Evolutionary conservation across 2,888 invertebrate genomes (phyloP).

Genomic region (Drosophila rellima): DNA sequence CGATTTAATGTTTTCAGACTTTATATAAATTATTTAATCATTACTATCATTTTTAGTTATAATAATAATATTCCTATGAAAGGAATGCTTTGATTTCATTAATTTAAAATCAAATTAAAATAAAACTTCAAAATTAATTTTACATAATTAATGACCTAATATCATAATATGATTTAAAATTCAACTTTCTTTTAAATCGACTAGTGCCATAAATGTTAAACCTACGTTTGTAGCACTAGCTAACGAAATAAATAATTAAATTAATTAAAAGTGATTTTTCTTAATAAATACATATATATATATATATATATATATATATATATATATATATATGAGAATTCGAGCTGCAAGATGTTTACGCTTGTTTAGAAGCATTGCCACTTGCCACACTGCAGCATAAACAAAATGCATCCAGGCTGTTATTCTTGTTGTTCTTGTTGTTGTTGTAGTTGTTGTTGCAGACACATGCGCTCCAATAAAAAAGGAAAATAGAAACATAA

Average conservation of each 20-base stretch:
- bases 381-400: constrained; percentile 58
- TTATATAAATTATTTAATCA: neutral
- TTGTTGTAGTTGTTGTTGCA: constrained; percentile 32
- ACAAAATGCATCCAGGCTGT: constrained; percentile 39
- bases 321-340: neutral
- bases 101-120: too few species aligned
- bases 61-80: too few species aligned
- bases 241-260: neutral
- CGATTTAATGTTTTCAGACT: neutral
- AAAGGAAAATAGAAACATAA: constrained; percentile 79
- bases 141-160: too few species aligned
- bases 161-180: too few species aligned
- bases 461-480: constrained; percentile 67
- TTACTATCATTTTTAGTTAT: too few species aligned
- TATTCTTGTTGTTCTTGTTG: constrained; percentile 1
- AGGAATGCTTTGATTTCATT: too few species aligned
- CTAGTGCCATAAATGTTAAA: too few species aligned
- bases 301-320: neutral
- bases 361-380: constrained; percentile 57
- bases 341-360: constrained; percentile 49
- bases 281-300: neutral
- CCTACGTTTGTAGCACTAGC: too few species aligned
- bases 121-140: too few species aligned
- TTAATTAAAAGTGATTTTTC: neutral
- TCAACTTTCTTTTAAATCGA: too few species aligned